phyloP scores from a whole-genome alignment of 2,888 invertebrate genomes.

The Lissocephala sabroskyi region DNA sequence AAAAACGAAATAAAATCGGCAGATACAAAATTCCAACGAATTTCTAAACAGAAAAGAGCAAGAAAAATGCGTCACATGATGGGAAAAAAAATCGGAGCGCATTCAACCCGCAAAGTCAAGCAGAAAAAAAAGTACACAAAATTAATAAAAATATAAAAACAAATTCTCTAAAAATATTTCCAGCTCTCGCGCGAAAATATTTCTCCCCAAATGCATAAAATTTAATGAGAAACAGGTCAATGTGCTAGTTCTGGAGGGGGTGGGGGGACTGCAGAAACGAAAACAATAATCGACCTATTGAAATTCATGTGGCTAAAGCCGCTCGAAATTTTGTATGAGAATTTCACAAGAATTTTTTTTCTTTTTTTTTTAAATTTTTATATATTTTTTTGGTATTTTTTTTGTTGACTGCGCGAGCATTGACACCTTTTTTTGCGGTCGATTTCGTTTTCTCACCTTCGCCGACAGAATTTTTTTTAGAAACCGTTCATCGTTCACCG shows the following conservation, averaged over 20 bases:
- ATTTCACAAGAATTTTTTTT: constrained; percentile 14
- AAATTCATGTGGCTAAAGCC: too few relatives aligned
- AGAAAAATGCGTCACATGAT: constrained; percentile 24
- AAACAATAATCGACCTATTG: too few relatives aligned
- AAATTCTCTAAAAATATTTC: not conserved
- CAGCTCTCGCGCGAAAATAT: too few relatives aligned
- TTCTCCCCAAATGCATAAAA: constrained; percentile 14
- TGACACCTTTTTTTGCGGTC: constrained; percentile 38
- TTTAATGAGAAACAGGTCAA: constrained; percentile 33
- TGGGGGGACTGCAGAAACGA: not conserved
- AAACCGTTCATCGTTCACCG: not conserved
- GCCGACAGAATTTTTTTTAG: constrained; percentile 5
- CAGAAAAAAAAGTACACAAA: constrained; percentile 1
- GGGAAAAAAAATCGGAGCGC: constrained; percentile 13
- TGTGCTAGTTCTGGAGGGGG: constrained; percentile 38
- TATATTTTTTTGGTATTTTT: not conserved
- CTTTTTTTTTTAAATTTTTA: not conserved
- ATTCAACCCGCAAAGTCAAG: constrained; percentile 32
- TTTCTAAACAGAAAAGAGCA: constrained; percentile 32
- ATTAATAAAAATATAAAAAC: not conserved
- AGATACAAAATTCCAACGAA: constrained; percentile 17
- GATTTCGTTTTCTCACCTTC: not conserved
- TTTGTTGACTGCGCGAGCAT: constrained; percentile 23
- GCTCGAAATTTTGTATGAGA: not conserved
- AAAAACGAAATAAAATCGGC: too few relatives aligned